Conservation (phyloP, 1,140 invertebrate species). For the Zaprionus ornatus region DNA sequence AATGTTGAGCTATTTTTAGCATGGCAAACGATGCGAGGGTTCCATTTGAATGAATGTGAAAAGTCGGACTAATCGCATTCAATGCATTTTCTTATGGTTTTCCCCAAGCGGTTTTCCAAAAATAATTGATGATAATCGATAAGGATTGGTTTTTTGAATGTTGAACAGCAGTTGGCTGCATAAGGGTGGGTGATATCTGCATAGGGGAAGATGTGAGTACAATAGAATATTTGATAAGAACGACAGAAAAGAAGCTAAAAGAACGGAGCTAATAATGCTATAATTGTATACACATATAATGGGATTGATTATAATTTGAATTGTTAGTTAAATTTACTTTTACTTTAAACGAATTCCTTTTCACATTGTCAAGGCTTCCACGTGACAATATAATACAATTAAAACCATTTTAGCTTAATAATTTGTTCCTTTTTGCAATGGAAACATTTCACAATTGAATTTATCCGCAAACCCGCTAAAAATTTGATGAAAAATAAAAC, state of each 20-base stretch:
- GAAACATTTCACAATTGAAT: conserved; percentile 1
- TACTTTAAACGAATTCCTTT: neutral
- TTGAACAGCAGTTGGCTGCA: neutral
- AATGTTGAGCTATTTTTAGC: conserved; percentile 17
- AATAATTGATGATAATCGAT: neutral
- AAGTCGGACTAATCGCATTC: conserved; percentile 18
- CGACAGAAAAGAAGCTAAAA: neutral
- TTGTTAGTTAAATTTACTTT: neutral
- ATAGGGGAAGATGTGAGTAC: neutral
- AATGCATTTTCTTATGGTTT: neutral
- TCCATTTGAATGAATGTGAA: conserved; percentile 10
- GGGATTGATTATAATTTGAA: neutral
- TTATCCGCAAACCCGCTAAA: neutral
- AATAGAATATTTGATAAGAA: neutral
- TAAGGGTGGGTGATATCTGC: neutral
- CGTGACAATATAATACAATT: neutral
- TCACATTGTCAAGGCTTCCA: neutral
- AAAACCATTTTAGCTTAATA: neutral
- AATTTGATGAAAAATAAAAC: neutral
- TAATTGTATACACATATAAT: neutral
- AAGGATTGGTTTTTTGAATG: neutral
- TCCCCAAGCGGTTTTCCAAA: neutral
- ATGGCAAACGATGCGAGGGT: conserved; percentile 1
- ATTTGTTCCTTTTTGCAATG: neutral
- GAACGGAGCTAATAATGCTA: neutral